Percentiles rank a stretch among this genome's conserved stretches.
Evolutionary conservation across 2,888 invertebrate species (phyloP).

Genomic region (Malacosoma neustria): DNA sequence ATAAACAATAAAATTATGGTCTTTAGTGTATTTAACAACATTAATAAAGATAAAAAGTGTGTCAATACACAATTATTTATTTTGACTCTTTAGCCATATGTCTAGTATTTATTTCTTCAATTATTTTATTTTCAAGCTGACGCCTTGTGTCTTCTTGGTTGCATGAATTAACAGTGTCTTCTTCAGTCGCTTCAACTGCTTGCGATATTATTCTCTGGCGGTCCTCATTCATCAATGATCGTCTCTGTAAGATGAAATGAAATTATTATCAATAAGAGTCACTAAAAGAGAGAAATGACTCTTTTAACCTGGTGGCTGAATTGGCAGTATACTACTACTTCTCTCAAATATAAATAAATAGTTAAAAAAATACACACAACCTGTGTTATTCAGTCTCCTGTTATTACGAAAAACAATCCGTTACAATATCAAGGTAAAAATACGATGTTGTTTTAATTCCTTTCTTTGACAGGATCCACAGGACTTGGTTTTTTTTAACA

Average conservation of each 20-base stretch:
- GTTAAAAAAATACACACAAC: neutral
- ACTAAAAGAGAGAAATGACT: neutral
- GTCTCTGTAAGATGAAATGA: conserved; percentile 5
- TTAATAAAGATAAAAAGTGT: too few species aligned
- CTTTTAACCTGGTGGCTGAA: neutral
- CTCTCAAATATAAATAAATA: neutral
- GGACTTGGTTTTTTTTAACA: neutral
- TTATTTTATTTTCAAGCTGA: neutral
- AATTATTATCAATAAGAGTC: neutral
- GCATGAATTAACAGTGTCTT: neutral
- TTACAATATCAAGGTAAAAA: neutral
- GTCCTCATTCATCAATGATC: conserved; percentile 9
- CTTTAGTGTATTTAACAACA: too few species aligned
- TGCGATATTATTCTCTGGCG: neutral
- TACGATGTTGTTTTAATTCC: neutral
- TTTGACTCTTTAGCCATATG: too few species aligned
- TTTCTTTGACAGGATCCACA: too few species aligned
- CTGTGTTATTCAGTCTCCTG: too few species aligned
- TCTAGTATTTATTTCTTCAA: too few species aligned
- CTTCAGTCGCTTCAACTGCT: neutral
- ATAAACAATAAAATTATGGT: too few species aligned
- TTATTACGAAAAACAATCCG: neutral
- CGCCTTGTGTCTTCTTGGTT: neutral
- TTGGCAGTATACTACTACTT: neutral
- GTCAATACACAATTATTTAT: too few species aligned